These are phyloP conservation scores for Misgurnus anguillicaudatus DNA, from an alignment of 2,113 vertebrate genomes.

Conservation along the genomic window DNA sequence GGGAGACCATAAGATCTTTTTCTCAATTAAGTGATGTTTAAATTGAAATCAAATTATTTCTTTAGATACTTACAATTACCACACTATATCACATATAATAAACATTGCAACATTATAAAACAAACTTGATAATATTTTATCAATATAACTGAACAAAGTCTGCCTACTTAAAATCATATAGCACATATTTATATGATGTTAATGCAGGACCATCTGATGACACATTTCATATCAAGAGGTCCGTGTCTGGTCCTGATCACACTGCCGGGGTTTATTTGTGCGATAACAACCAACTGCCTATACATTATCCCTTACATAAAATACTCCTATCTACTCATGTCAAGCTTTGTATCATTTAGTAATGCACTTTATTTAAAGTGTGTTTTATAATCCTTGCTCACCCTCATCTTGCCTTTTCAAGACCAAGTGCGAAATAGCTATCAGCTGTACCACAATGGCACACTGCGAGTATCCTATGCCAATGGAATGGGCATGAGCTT, in stretches of 20 bases:
- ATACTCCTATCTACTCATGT: too few species aligned
- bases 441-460: constrained; percentile 88
- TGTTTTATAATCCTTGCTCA: background rate
- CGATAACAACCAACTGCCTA: too few species aligned
- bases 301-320: too few species aligned
- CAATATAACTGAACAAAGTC: background rate
- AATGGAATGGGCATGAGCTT: constrained; percentile 90
- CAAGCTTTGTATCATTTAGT: too few species aligned
- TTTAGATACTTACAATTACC: background rate
- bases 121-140: background rate
- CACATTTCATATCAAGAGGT: too few species aligned
- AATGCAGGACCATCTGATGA: too few species aligned
- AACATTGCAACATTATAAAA: background rate
- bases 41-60: background rate
- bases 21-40: background rate
- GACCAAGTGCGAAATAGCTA: constrained; percentile 92
- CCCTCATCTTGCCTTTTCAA: constrained; percentile 49
- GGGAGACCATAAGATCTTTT: background rate
- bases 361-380: too few species aligned
- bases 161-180: too few species aligned
- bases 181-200: too few species aligned
- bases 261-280: too few species aligned
- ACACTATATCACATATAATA: background rate
- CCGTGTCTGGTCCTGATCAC: too few species aligned
- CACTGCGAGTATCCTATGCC: constrained; percentile 86